Evolutionary conservation across 2,797 vertebrate species (phyloP).

Genomic region (Lacerta viridis): DNA sequence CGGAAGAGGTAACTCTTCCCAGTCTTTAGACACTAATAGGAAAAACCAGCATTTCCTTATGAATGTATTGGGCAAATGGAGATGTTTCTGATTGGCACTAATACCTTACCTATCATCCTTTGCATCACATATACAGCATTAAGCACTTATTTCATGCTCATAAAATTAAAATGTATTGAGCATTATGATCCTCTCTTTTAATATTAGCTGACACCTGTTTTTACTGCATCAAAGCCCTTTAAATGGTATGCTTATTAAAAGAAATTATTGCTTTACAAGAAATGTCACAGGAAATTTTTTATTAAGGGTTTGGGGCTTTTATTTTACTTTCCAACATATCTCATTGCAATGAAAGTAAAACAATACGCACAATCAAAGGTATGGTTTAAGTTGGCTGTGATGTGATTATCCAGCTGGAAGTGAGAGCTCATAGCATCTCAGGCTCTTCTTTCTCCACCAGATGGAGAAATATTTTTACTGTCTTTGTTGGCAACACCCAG

Average conservation of each 20-base stretch:
- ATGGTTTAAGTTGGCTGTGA: background rate
- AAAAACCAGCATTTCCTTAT: background rate
- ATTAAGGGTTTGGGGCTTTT: accelerated
- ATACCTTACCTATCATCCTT: slow-evolving; percentile 39
- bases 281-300: slow-evolving; percentile 27
- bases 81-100: slow-evolving; percentile 27
- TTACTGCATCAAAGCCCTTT: slow-evolving; percentile 52
- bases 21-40: too few relatives aligned
- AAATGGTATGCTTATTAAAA: slow-evolving; percentile 56
- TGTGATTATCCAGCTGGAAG: too few relatives aligned
- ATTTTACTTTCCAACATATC: slow-evolving; percentile 10
- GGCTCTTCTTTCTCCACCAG: background rate
- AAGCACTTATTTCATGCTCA: slow-evolving; percentile 44
- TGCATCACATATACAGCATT: background rate
- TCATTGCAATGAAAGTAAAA: background rate
- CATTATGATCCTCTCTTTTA: slow-evolving; percentile 46
- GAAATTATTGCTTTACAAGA: slow-evolving; percentile 50
- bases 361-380: background rate
- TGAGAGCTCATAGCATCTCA: background rate
- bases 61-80: background rate
- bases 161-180: slow-evolving; percentile 48
- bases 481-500: background rate
- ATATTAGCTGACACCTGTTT: slow-evolving; percentile 53
- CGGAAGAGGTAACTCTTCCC: background rate
- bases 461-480: background rate